Conservation (phyloP, 2,888 invertebrate species). For the Polymixis flavicincta region DNA sequence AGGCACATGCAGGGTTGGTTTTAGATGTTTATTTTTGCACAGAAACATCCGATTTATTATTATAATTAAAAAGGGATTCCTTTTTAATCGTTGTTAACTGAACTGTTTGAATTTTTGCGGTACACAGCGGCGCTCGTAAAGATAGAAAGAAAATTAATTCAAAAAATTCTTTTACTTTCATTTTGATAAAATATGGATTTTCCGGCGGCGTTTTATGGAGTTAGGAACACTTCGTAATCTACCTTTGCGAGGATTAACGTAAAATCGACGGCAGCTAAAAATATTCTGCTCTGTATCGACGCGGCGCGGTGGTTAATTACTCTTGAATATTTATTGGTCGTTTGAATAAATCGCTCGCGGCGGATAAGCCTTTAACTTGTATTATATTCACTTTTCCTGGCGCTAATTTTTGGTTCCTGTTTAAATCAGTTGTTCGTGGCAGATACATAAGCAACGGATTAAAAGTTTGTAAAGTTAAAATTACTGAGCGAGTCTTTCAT, state of each 20-base stretch:
- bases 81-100: conserved; percentile 48
- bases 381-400: conserved; percentile 83
- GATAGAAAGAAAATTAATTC: conserved; percentile 68
- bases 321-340: conserved; percentile 90
- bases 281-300: conserved; percentile 83
- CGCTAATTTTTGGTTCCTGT: conserved; percentile 74
- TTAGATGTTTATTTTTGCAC: conserved; percentile 52
- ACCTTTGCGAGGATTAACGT: conserved; percentile 85
- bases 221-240: conserved; percentile 84
- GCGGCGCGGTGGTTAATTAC: conserved; percentile 86
- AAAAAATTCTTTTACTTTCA: conserved; percentile 69
- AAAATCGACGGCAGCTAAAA: conserved; percentile 85
- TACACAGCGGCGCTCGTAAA: conserved; percentile 59
- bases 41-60: conserved; percentile 33
- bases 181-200: conserved; percentile 76
- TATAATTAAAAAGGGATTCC: conserved; percentile 34
- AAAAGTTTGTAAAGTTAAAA: conserved; percentile 11
- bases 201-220: conserved; percentile 76
- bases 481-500: background rate
- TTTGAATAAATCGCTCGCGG: conserved; percentile 88
- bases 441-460: conserved; percentile 34
- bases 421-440: conserved; percentile 64
- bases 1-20: conserved; percentile 42
- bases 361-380: conserved; percentile 86
- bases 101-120: conserved; percentile 58